Evolutionary conservation across 2,113 vertebrate genomes (phyloP).

Genomic region (Etheostoma cragini): DNA sequence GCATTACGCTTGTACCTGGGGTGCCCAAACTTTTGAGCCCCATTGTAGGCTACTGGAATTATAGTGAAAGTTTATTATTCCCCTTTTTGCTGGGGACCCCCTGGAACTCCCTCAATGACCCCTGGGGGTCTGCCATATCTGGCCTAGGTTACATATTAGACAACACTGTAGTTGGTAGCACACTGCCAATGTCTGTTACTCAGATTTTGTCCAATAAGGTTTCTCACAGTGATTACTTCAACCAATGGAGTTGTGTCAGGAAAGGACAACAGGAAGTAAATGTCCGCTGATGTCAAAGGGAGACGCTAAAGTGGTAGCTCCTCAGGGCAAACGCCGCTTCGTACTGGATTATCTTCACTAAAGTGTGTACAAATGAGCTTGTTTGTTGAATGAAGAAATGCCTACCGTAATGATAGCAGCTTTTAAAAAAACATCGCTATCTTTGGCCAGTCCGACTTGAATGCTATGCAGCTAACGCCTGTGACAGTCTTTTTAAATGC

Average conservation of each 20-base stretch:
- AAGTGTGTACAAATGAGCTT: background rate
- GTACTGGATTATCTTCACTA: background rate
- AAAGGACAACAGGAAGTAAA: conserved; percentile 78
- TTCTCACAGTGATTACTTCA: background rate
- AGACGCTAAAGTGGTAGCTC: conserved; percentile 8
- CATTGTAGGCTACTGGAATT: too few species aligned
- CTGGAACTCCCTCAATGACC: too few species aligned
- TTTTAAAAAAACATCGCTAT: background rate
- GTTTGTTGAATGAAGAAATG: background rate
- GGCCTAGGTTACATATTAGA: conserved; percentile 16
- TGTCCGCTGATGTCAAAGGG: conserved; percentile 15
- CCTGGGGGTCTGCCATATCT: too few species aligned
- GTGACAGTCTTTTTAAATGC: background rate
- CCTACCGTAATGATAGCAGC: background rate
- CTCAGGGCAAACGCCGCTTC: background rate
- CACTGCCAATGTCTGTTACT: background rate
- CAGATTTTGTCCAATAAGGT: conserved; percentile 59
- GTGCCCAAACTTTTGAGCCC: too few species aligned
- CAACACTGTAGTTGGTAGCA: too few species aligned
- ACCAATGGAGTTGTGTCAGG: conserved; percentile 66
- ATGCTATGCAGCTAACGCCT: conserved; percentile 17
- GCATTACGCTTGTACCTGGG: too few species aligned
- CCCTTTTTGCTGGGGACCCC: too few species aligned
- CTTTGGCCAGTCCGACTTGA: background rate
- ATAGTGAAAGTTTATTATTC: too few species aligned